Conservation (phyloP, 2,888 invertebrate genomes). For the Perizoma affinitatum region DNA sequence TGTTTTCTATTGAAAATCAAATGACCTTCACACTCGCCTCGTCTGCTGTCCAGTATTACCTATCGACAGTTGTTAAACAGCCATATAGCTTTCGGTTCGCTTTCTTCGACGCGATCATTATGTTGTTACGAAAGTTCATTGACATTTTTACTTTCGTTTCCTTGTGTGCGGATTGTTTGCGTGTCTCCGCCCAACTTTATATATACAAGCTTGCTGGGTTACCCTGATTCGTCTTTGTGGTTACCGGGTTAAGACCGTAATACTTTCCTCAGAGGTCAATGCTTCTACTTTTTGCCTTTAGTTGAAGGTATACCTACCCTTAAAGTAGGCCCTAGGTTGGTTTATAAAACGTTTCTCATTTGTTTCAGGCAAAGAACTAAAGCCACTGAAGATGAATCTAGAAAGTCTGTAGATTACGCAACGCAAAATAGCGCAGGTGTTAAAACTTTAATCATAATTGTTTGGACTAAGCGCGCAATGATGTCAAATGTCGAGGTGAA, state of each 20-base stretch:
- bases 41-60: too few species aligned
- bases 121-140: constrained; percentile 24
- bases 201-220: too few species aligned
- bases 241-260: too few species aligned
- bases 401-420: constrained; percentile 18
- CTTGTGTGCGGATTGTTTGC: constrained; percentile 12
- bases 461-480: constrained; percentile 11
- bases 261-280: too few species aligned
- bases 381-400: constrained; percentile 22
- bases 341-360: too few species aligned
- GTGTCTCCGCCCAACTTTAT: background rate
- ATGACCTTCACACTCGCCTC: too few species aligned
- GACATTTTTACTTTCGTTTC: constrained; percentile 17
- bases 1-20: too few species aligned
- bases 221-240: too few species aligned
- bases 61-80: background rate
- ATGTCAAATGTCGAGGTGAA: constrained; percentile 61
- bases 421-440: constrained; percentile 5
- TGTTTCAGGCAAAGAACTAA: too few species aligned
- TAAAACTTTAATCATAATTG: constrained; percentile 4
- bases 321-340: too few species aligned
- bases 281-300: too few species aligned
- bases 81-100: constrained; percentile 9
- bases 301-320: too few species aligned
- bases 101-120: constrained; percentile 22